Percentiles rank a stretch among this genome's conserved stretches.
These are phyloP conservation scores for Grapholita molesta DNA, from an alignment of 1,140 invertebrate species.

Conservation along the genomic window DNA sequence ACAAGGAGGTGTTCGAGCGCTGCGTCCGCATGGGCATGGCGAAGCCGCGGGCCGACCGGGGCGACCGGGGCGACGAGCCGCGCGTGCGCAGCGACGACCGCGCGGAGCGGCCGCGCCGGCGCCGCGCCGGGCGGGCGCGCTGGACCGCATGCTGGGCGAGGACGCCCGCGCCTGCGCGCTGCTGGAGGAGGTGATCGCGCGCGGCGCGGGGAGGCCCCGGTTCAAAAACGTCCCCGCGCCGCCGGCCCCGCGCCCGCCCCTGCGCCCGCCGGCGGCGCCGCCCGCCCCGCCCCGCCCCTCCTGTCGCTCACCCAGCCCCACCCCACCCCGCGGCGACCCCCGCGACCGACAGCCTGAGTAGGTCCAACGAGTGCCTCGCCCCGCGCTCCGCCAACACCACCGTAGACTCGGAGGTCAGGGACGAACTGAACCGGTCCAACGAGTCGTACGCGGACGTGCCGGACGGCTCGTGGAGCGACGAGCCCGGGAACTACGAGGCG, in stretches of 20 bases:
- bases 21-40: constrained; percentile 86
- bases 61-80: constrained; percentile 40
- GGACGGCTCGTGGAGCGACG: constrained; percentile 58
- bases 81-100: constrained; percentile 26
- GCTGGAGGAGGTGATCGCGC: constrained; percentile 54
- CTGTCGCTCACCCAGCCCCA: constrained; percentile 1
- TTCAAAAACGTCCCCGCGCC: constrained; percentile 75
- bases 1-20: constrained; percentile 87
- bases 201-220: constrained; percentile 40
- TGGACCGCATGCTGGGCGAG: constrained; percentile 51
- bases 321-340: background rate
- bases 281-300: constrained; percentile 45
- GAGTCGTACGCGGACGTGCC: constrained; percentile 68
- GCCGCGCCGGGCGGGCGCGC: constrained; percentile 49
- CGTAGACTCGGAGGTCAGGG: constrained; percentile 45
- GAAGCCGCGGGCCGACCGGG: constrained; percentile 37
- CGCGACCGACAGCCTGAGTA: constrained; percentile 32
- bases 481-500: constrained; percentile 27
- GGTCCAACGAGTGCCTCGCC: constrained; percentile 68
- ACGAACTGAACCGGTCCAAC: constrained; percentile 69
- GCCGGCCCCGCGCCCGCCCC: constrained; percentile 45
- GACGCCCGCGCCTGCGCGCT: constrained; percentile 48
- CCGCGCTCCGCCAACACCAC: constrained; percentile 51
- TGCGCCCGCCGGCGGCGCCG: constrained; percentile 68
- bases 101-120: constrained; percentile 24